Percentiles rank a stretch among this genome's conserved stretches.
phyloP scores from a whole-genome alignment of 1,140 invertebrate species.

The Drosophila saltans region DNA sequence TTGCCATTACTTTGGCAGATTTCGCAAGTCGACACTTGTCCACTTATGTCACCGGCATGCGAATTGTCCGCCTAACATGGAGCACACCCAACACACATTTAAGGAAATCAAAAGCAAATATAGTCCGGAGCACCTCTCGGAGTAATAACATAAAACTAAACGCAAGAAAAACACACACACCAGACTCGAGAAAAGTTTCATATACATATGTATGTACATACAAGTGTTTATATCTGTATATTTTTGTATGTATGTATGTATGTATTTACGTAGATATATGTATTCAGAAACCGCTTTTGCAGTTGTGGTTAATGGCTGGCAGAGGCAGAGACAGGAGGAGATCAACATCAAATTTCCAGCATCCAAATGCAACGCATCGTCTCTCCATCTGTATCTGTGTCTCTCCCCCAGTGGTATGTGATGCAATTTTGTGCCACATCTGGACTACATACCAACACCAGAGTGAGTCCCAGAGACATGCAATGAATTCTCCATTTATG shows the following conservation, averaged over 20 bases:
- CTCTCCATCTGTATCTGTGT: slow-evolving; percentile 29
- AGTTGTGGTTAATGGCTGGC: slow-evolving; percentile 53
- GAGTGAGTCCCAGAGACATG: slow-evolving; percentile 50
- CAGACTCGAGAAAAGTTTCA: slow-evolving; percentile 17
- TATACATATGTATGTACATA: slow-evolving; percentile 3
- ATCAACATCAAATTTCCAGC: slow-evolving; percentile 40
- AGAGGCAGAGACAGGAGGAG: slow-evolving; percentile 17
- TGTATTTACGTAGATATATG: not conserved
- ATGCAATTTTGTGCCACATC: slow-evolving; percentile 70
- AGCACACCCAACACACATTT: slow-evolving; percentile 71
- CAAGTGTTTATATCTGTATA: not conserved
- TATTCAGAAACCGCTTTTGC: slow-evolving; percentile 65
- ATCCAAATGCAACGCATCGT: slow-evolving; percentile 62
- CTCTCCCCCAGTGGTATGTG: slow-evolving; percentile 36
- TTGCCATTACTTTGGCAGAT: slow-evolving; percentile 16
- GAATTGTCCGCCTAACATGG: slow-evolving; percentile 47
- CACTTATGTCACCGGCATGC: slow-evolving; percentile 62
- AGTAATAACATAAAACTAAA: slow-evolving; percentile 39
- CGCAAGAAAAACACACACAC: slow-evolving; percentile 41
- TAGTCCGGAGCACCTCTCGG: slow-evolving; percentile 45
- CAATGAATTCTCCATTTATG: slow-evolving; percentile 71
- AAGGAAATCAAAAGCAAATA: slow-evolving; percentile 73
- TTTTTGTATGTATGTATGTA: slow-evolving; percentile 13
- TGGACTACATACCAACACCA: slow-evolving; percentile 40
- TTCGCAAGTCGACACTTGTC: slow-evolving; percentile 49